phyloP scores from a whole-genome alignment of 2,797 vertebrate genomes.

The Sebastes aleutianus region DNA sequence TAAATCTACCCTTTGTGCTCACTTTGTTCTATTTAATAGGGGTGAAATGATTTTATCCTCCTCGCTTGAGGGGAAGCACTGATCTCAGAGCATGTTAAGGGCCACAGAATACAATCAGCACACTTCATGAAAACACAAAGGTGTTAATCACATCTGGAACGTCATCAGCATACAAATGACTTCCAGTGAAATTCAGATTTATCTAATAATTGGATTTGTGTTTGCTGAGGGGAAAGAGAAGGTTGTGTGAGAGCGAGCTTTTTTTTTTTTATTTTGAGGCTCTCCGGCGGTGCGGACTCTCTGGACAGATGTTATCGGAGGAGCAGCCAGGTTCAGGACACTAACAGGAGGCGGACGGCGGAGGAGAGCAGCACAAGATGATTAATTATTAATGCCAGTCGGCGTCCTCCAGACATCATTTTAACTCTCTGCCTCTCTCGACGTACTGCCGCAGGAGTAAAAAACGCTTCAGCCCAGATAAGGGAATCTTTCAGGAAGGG shows the following conservation, averaged over 20 bases:
- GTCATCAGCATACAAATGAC: constrained; percentile 53
- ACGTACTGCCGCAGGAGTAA: constrained; percentile 53
- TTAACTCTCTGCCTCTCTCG: constrained; percentile 52
- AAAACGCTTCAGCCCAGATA: constrained; percentile 55
- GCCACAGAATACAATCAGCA: constrained; percentile 57
- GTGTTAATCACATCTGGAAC: constrained; percentile 51
- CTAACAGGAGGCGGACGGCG: constrained; percentile 46
- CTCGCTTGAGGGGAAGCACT: constrained; percentile 17
- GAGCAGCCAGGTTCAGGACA: constrained; percentile 45
- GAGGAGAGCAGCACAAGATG: constrained; percentile 56
- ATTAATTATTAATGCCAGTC: constrained; percentile 79
- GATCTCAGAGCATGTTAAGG: constrained; percentile 49
- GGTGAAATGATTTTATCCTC: constrained; percentile 59
- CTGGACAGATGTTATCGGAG: constrained; percentile 61
- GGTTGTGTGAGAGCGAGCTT: not conserved
- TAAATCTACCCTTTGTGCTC: constrained; percentile 38
- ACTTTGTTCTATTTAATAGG: constrained; percentile 54
- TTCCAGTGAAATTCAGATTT: constrained; percentile 50
- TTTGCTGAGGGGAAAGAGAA: constrained; percentile 55
- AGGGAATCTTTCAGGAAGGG: constrained; percentile 60
- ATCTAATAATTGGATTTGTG: constrained; percentile 75
- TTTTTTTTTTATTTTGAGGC: constrained; percentile 35
- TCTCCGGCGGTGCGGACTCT: constrained; percentile 22
- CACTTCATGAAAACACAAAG: constrained; percentile 44
- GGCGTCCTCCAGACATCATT: constrained; percentile 73